Percentiles rank a stretch among this genome's conserved stretches.
Evolutionary conservation across 1,140 invertebrate genomes (phyloP).

Genomic region (Eurosta solidaginis): DNA sequence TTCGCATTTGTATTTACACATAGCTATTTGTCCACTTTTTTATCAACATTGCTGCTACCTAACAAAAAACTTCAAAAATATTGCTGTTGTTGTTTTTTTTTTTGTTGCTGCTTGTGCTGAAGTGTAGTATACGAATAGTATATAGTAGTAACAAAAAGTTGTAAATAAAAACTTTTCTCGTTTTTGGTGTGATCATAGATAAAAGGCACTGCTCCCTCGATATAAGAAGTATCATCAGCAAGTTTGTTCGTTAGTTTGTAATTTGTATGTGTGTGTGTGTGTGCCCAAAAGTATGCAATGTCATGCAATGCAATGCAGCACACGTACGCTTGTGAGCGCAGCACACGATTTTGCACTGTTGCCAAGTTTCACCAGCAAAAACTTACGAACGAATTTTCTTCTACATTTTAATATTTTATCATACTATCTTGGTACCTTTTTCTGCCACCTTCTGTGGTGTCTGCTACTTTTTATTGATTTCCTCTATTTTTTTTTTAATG

Average conservation of each 20-base stretch:
- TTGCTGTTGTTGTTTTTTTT: background rate
- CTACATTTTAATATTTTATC: background rate
- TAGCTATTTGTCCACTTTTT: conserved; percentile 15
- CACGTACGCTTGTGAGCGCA: background rate
- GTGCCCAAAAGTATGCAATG: background rate
- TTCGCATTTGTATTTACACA: background rate
- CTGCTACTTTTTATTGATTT: background rate
- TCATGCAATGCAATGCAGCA: background rate
- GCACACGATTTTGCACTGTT: background rate
- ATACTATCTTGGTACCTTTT: background rate
- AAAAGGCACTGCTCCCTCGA: too few species aligned
- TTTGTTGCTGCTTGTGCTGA: background rate
- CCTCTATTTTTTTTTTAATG: background rate
- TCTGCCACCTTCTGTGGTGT: background rate
- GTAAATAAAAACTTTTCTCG: background rate
- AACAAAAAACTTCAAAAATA: background rate
- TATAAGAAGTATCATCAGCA: too few species aligned
- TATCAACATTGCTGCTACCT: conserved; percentile 10
- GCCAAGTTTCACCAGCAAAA: background rate
- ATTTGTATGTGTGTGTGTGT: too few species aligned
- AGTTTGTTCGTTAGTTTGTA: too few species aligned
- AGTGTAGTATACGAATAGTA: background rate
- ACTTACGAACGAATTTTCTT: background rate
- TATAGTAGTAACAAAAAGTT: background rate
- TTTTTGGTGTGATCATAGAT: too few species aligned